phyloP scores from a whole-genome alignment of 2,113 vertebrate genomes.

The Passer domesticus region DNA sequence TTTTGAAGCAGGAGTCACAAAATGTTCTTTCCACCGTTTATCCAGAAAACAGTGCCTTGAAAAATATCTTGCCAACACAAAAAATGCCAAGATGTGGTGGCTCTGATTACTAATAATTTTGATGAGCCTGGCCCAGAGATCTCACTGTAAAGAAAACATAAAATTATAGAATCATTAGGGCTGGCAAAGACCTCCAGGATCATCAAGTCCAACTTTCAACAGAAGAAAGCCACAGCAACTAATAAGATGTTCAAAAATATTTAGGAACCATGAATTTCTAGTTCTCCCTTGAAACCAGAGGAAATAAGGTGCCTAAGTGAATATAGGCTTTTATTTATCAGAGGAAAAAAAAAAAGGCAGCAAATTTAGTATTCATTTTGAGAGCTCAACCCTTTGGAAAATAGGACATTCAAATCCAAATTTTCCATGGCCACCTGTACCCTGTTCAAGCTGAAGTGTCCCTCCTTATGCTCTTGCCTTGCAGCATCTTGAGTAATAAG shows the following conservation, averaged over 20 bases:
- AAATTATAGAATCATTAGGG: neutral
- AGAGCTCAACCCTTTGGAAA: neutral
- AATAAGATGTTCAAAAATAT: neutral
- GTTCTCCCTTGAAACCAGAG: neutral
- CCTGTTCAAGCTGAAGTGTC: neutral
- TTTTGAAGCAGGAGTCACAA: neutral
- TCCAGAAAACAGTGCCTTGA: neutral
- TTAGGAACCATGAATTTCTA: neutral
- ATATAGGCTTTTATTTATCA: neutral
- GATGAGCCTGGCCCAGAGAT: neutral
- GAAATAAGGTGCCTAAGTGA: neutral
- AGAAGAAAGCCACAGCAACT: neutral
- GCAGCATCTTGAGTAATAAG: neutral
- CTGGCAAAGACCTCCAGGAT: neutral
- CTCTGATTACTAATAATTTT: neutral
- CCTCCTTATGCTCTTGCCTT: neutral
- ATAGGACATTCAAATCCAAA: neutral
- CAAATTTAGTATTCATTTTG: neutral
- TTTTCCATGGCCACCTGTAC: neutral
- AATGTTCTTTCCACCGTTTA: neutral
- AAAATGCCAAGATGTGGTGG: neutral
- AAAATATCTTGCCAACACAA: neutral
- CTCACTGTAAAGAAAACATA: neutral
- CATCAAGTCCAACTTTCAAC: neutral
- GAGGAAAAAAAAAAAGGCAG: neutral